A percentile compares a stretch with the other conserved stretches of the same genome.
These are phyloP conservation scores for Sympetrum striolatum DNA, from an alignment of 2,888 invertebrate genomes.

Conservation along the genomic window DNA sequence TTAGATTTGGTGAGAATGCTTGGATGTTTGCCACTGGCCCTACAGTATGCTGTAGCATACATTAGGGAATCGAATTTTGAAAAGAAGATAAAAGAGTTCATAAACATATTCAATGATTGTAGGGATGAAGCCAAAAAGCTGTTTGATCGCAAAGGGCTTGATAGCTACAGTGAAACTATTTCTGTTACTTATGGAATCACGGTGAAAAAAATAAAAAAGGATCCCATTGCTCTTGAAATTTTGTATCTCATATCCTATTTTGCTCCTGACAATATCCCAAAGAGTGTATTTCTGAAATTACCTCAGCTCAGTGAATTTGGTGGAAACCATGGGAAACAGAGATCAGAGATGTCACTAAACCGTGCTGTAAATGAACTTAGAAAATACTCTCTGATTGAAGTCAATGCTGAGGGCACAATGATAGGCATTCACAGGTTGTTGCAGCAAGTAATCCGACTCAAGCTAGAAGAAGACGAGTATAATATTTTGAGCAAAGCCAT, in stretches of 20 bases:
- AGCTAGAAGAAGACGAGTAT: neutral
- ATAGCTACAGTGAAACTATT: conserved; percentile 44
- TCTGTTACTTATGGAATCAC: conserved; percentile 44
- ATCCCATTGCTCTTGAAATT: conserved; percentile 44
- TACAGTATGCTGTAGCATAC: conserved; percentile 46
- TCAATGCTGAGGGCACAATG: neutral
- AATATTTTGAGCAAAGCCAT: neutral
- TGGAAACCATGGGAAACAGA: neutral
- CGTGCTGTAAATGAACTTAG: neutral
- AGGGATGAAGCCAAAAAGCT: neutral
- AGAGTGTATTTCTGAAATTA: conserved; percentile 11
- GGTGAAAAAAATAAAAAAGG: conserved; percentile 42
- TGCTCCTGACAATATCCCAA: conserved; percentile 43
- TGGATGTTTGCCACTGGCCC: conserved; percentile 46
- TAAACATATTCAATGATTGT: conserved; percentile 1
- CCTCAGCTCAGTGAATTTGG: neutral
- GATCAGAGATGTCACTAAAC: neutral
- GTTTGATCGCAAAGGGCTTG: conserved; percentile 20
- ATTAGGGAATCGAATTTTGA: conserved; percentile 14
- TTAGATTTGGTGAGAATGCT: conserved; percentile 15
- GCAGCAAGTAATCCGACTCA: neutral
- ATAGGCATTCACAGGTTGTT: neutral
- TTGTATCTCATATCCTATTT: conserved; percentile 45
- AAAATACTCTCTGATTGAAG: neutral
- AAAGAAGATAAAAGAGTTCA: neutral